Evolutionary conservation across 2,888 invertebrate genomes (phyloP).

Genomic region (Hydroisotoma schaefferi): DNA sequence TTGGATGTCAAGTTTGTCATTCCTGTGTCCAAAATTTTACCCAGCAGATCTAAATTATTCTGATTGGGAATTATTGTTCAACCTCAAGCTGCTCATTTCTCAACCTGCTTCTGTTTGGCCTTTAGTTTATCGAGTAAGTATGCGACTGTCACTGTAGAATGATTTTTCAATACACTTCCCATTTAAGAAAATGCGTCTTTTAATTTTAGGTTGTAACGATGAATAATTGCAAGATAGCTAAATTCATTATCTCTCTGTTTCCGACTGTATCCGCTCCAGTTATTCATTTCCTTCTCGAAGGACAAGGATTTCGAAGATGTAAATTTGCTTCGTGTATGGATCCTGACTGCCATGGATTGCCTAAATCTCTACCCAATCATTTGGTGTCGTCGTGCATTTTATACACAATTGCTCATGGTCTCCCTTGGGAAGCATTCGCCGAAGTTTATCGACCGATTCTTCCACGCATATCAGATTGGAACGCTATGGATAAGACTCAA

Average conservation of each 20-base stretch:
- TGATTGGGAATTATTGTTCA: slow-evolving; percentile 43
- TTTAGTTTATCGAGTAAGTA: slow-evolving; percentile 42
- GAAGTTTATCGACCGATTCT: slow-evolving; percentile 43
- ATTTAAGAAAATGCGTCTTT: neutral
- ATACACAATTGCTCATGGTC: slow-evolving; percentile 43
- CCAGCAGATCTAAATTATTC: slow-evolving; percentile 26
- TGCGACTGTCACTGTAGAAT: neutral
- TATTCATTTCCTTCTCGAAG: slow-evolving; percentile 45
- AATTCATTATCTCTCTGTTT: slow-evolving; percentile 41
- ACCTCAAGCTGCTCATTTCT: slow-evolving; percentile 37
- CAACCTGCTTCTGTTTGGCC: slow-evolving; percentile 45
- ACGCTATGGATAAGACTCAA: slow-evolving; percentile 47
- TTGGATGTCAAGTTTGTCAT: slow-evolving; percentile 43
- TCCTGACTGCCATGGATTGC: slow-evolving; percentile 44
- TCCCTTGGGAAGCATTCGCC: slow-evolving; percentile 33
- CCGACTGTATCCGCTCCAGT: slow-evolving; percentile 43
- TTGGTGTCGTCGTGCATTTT: slow-evolving; percentile 39
- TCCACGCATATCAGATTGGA: slow-evolving; percentile 43
- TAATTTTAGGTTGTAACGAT: slow-evolving; percentile 40
- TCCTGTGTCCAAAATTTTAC: slow-evolving; percentile 39
- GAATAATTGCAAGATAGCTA: slow-evolving; percentile 41
- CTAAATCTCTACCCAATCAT: slow-evolving; percentile 46
- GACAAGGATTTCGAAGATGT: slow-evolving; percentile 45
- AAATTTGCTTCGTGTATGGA: slow-evolving; percentile 45
- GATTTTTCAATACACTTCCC: neutral